phyloP scores from a whole-genome alignment of 2,888 invertebrate genomes.

The Pseudanteris insignis region DNA sequence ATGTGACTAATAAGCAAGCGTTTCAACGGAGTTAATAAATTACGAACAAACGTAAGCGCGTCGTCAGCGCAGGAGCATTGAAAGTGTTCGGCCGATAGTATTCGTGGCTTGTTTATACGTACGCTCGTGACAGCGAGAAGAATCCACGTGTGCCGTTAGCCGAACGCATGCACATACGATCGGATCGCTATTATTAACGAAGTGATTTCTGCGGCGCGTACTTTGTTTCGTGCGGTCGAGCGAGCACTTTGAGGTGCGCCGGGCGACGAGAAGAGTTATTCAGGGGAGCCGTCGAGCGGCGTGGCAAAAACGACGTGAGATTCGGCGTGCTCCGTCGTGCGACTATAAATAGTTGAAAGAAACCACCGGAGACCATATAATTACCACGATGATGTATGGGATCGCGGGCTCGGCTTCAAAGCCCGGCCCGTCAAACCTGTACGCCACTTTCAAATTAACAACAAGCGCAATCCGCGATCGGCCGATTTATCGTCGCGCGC shows the following conservation, averaged over 20 bases:
- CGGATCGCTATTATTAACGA: conserved; percentile 36
- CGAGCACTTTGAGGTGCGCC: conserved; percentile 19
- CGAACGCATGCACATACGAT: conserved; percentile 24
- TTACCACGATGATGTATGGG: conserved; percentile 62
- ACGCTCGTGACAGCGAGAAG: conserved; percentile 21
- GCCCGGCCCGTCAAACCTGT: no score
- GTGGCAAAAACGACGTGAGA: conserved; percentile 14
- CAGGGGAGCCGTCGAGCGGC: conserved; percentile 20
- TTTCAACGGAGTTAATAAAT: no score
- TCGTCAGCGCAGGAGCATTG: no score
- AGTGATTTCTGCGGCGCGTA: conserved; percentile 28
- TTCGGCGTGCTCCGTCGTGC: conserved; percentile 16
- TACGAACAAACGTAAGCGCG: not conserved
- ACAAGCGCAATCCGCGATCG: no score
- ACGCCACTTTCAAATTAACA: no score
- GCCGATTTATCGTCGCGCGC: no score
- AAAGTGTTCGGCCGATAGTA: no score
- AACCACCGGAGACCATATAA: conserved; percentile 58
- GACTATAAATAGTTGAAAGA: conserved; percentile 33
- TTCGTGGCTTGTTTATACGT: conserved; percentile 10
- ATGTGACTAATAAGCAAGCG: no score
- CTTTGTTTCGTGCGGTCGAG: conserved; percentile 24
- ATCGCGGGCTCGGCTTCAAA: no score
- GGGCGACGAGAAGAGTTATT: conserved; percentile 39
- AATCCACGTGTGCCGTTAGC: conserved; percentile 35